phyloP scores from a whole-genome alignment of 2,888 invertebrate species.

The Tiliacea citrago region DNA sequence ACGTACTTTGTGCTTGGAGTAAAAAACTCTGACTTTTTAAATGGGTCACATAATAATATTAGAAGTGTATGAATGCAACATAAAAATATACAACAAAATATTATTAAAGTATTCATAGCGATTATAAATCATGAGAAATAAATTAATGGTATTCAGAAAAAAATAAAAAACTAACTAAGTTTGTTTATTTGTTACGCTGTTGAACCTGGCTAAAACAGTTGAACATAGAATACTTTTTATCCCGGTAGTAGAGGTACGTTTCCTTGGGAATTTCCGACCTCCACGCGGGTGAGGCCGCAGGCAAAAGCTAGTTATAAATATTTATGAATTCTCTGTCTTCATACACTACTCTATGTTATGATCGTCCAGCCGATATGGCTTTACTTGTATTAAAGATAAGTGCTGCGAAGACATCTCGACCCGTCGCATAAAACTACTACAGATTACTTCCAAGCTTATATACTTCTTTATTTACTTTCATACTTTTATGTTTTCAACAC shows the following conservation, averaged over 20 bases:
- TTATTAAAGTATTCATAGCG: background rate
- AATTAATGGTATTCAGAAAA: too few relatives aligned
- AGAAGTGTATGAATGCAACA: background rate
- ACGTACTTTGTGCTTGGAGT: constrained; percentile 23
- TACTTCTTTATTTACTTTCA: constrained; percentile 55
- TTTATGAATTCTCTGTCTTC: constrained; percentile 21
- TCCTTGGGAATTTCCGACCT: too few relatives aligned
- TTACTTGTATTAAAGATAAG: constrained; percentile 77
- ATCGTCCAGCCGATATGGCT: constrained; percentile 72
- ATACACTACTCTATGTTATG: constrained; percentile 61
- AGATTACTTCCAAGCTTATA: constrained; percentile 72
- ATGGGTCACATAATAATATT: constrained; percentile 29
- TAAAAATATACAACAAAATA: background rate
- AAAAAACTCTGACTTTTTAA: constrained; percentile 33
- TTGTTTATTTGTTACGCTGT: too few relatives aligned
- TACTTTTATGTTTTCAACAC: constrained; percentile 49
- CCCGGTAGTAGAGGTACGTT: too few relatives aligned
- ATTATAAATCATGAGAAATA: background rate
- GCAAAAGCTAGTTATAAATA: background rate
- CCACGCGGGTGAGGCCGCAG: too few relatives aligned
- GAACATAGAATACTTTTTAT: too few relatives aligned
- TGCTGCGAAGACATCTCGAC: constrained; percentile 72
- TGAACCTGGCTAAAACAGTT: too few relatives aligned
- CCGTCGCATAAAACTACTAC: constrained; percentile 71
- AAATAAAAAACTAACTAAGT: too few relatives aligned